Evolutionary conservation across 2,888 invertebrate genomes (phyloP).

Genomic region (Merodon equestris): DNA sequence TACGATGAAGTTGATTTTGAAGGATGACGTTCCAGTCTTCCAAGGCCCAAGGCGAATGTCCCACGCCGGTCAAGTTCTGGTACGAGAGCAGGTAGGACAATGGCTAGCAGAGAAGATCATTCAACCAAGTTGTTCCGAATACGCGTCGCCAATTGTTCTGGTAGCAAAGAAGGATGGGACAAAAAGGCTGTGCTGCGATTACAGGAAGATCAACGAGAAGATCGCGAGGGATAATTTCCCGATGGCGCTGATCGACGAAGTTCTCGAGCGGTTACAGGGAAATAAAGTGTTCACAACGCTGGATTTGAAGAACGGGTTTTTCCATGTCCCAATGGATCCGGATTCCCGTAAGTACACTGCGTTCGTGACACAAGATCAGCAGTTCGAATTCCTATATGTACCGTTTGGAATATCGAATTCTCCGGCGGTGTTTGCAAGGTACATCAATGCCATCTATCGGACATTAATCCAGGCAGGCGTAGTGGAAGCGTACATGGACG

Average conservation of each 20-base stretch:
- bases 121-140: conserved; percentile 29
- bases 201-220: conserved; percentile 20
- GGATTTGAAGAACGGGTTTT: conserved; percentile 60
- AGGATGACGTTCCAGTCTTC: conserved; percentile 10
- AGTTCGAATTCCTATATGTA: conserved; percentile 59
- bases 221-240: conserved; percentile 19
- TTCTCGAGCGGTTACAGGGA: conserved; percentile 29
- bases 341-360: conserved; percentile 50
- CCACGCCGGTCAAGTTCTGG: background rate
- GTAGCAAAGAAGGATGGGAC: conserved; percentile 39
- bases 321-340: conserved; percentile 56
- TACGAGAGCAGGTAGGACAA: background rate
- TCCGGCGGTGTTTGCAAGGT: conserved; percentile 58
- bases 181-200: conserved; percentile 38
- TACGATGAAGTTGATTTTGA: conserved; percentile 17
- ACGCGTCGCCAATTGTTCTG: conserved; percentile 42
- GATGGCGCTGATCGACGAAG: conserved; percentile 28
- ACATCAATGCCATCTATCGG: conserved; percentile 48
- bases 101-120: conserved; percentile 20
- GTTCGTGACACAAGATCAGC: conserved; percentile 54
- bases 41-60: conserved; percentile 25
- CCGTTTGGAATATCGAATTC: conserved; percentile 62
- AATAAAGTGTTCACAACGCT: conserved; percentile 48
- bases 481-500: conserved; percentile 59
- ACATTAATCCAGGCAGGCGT: conserved; percentile 52